Percentiles rank a stretch among this genome's conserved stretches.
Evolutionary conservation across 1,140 invertebrate species (phyloP).

Genomic region (Drosophila varians): DNA sequence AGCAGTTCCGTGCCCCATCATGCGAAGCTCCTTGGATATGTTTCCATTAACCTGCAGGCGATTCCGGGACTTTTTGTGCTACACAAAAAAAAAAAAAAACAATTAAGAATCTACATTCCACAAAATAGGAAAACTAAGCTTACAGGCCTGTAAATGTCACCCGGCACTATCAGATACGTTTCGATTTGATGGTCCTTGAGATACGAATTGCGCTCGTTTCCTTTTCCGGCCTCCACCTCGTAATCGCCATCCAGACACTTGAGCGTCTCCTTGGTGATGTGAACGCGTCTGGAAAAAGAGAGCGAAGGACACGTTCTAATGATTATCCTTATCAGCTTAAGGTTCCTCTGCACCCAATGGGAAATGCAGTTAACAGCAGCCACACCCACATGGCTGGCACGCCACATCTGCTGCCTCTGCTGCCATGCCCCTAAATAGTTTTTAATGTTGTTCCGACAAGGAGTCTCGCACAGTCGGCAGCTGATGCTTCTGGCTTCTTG

Average conservation of each 20-base stretch:
- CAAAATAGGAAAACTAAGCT: constrained; percentile 59
- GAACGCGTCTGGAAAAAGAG: constrained; percentile 89
- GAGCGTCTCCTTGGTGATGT: constrained; percentile 96
- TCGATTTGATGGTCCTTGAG: constrained; percentile 96
- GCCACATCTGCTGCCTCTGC: constrained; percentile 19
- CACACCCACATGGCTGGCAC: constrained; percentile 31
- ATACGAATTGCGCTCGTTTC: constrained; percentile 92
- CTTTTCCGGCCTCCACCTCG: constrained; percentile 94
- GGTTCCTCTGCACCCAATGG: constrained; percentile 2
- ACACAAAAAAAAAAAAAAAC: not conserved
- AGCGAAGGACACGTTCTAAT: constrained; percentile 20
- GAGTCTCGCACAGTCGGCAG: constrained; percentile 2
- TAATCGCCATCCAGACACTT: constrained; percentile 93
- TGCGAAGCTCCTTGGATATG: constrained; percentile 92
- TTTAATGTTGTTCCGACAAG: constrained; percentile 55
- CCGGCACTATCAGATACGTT: constrained; percentile 94
- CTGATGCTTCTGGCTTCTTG: constrained; percentile 29
- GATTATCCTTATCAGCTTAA: constrained; percentile 23
- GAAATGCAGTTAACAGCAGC: constrained; percentile 29
- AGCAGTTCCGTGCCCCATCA: constrained; percentile 91
- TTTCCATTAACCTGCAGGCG: constrained; percentile 89
- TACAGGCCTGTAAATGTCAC: constrained; percentile 88
- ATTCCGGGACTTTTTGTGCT: constrained; percentile 85
- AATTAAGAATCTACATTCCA: not conserved
- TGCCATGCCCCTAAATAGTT: constrained; percentile 42